Evolutionary conservation across 2,797 vertebrate species (phyloP).

Genomic region (Hybognathus amarus): DNA sequence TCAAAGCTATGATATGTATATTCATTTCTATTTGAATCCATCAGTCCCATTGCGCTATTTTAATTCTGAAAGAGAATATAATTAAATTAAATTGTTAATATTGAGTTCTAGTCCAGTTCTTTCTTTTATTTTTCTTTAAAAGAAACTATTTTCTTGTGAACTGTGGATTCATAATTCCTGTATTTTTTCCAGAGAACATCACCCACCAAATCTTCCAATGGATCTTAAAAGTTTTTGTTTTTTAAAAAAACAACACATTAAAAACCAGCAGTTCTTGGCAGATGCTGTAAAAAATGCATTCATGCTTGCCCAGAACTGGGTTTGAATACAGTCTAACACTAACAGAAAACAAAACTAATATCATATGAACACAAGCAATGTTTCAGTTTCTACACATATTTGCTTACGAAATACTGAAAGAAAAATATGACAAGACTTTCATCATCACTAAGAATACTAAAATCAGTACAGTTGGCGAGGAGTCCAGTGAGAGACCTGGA

Average conservation of each 20-base stretch:
- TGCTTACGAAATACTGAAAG: slow-evolving; percentile 53
- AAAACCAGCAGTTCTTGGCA: not conserved
- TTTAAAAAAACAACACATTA: not conserved
- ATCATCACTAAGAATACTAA: slow-evolving; percentile 55
- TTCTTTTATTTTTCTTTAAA: not conserved
- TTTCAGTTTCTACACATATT: slow-evolving; percentile 54
- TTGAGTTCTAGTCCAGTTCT: not conserved
- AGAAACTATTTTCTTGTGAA: not conserved
- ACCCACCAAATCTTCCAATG: slow-evolving; percentile 1
- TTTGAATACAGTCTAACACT: not conserved
- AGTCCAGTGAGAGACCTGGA: slow-evolving; percentile 18
- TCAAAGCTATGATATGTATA: not conserved
- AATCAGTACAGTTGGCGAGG: slow-evolving; percentile 6
- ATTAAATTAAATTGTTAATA: not conserved
- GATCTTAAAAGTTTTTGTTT: slow-evolving; percentile 1
- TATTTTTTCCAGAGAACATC: not conserved
- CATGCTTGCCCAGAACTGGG: not conserved
- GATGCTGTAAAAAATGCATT: slow-evolving; percentile 10
- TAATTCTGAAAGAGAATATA: not conserved
- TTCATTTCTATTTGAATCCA: not conserved
- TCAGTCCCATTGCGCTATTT: not conserved
- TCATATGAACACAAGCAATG: slow-evolving; percentile 40
- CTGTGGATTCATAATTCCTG: not conserved
- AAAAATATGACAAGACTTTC: slow-evolving; percentile 51
- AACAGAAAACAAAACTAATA: slow-evolving; percentile 61